Evolutionary conservation across 2,113 vertebrate species (phyloP).

Genomic region (Cnemophilus loriae): DNA sequence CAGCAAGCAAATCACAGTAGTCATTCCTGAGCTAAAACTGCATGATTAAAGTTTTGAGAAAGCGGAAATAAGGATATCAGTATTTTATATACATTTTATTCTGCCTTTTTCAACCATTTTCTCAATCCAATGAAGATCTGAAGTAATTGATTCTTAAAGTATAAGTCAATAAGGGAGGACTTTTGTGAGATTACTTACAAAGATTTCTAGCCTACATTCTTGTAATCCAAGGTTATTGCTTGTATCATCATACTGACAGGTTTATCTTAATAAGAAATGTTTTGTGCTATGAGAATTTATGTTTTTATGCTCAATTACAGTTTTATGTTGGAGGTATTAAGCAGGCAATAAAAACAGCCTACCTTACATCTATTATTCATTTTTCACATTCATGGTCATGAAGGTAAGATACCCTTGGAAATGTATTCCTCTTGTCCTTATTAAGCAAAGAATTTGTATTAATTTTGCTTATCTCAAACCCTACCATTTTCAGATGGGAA

Average conservation of each 20-base stretch:
- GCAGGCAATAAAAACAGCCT: constrained; percentile 33
- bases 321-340: constrained; percentile 51
- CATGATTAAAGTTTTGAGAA: neutral
- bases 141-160: constrained; percentile 38
- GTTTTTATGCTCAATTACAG: constrained; percentile 56
- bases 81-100: constrained; percentile 7
- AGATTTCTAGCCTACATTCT: constrained; percentile 35
- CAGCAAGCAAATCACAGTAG: neutral
- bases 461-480: constrained; percentile 14
- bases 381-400: neutral
- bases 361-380: constrained; percentile 2
- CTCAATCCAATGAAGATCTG: neutral
- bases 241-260: constrained; percentile 38
- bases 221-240: constrained; percentile 47
- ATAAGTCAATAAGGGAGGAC: constrained; percentile 38
- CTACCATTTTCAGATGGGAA: neutral
- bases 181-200: constrained; percentile 46
- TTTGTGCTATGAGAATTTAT: constrained; percentile 45
- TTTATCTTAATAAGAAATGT: constrained; percentile 58
- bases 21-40: neutral
- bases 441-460: constrained; percentile 34
- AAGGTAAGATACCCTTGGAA: neutral
- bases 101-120: constrained; percentile 14
- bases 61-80: neutral
- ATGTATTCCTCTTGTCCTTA: neutral